Conservation (phyloP, 2,888 invertebrate species). For the Agonum fuliginosum region DNA sequence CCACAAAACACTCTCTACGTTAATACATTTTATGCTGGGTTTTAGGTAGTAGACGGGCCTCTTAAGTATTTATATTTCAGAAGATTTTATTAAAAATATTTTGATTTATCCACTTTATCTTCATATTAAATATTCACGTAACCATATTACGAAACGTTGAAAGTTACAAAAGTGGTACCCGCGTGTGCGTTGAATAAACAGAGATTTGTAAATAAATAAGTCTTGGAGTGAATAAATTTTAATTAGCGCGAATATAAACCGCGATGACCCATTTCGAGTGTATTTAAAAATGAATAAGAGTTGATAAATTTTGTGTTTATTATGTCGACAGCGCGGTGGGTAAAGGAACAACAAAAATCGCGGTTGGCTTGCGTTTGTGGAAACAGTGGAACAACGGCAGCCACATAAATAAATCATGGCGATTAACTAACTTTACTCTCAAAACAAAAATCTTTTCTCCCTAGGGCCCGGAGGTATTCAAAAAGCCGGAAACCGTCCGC, state of each 20-base stretch:
- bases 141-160: too few relatives aligned
- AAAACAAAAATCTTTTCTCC: slow-evolving; percentile 45
- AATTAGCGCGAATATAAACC: not conserved
- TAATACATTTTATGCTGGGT: too few relatives aligned
- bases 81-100: too few relatives aligned
- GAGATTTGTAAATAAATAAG: slow-evolving; percentile 8
- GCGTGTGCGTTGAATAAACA: not conserved
- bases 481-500: slow-evolving; percentile 49
- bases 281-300: slow-evolving; percentile 35
- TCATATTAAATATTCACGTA: too few relatives aligned
- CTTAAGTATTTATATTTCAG: too few relatives aligned
- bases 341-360: slow-evolving; percentile 29
- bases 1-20: too few relatives aligned
- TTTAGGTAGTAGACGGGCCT: too few relatives aligned
- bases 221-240: slow-evolving; percentile 8
- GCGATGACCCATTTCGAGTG: slow-evolving; percentile 7
- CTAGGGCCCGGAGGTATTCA: slow-evolving; percentile 32
- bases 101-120: too few relatives aligned
- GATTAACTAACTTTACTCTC: slow-evolving; percentile 48
- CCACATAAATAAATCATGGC: slow-evolving; percentile 53
- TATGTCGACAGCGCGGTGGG: not conserved
- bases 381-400: slow-evolving; percentile 31
- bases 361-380: slow-evolving; percentile 9
- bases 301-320: slow-evolving; percentile 38
- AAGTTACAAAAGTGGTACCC: too few relatives aligned